Evolutionary conservation across 2,888 invertebrate species (phyloP), one percentile per base, ranked within the genome.

Genomic region (Blastobasis adustella): DNA sequence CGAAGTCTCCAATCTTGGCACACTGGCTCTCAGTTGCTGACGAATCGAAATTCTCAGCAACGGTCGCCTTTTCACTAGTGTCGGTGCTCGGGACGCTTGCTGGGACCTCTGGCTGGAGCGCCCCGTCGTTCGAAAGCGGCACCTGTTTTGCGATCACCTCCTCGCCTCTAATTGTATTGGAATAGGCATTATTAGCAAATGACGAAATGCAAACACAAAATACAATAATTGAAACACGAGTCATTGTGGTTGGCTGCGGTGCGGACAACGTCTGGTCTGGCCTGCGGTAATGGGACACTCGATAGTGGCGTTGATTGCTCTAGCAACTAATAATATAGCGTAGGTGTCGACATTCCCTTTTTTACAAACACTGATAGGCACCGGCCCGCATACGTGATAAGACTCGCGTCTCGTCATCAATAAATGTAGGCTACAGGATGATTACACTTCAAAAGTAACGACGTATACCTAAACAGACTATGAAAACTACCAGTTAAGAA

Each of bases 1-100:
- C 84, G 58, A 73, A 81, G 56, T 77, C 62, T 52, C 85, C 84
- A 50, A 83, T 66, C 54, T 68, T 62, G 9, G 63, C 74, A 55
- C 85, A 85, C 46, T 65, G 58, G 46, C 49, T 56, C 10, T 59
- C 52, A 23, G 47, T 45, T 1, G 44, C 46, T 2, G 23, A 23
- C 23, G 23, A 23, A 23, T 23, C 23, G 23, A 3, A 23, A 3
- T 23, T 23, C 23, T 23, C 23, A 23, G 23, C 23, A 23, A 23
- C 3, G 23, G 23, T 23, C 23, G 23, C 23, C 3, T 23, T 23
- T 23, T 23, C 23, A 23, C 23, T 23, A 3, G 23, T 23, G 23
- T 23, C 23, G 23, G 23, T 23, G 9, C 38, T 9, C 37, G 48
- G 51, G n/a, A 49, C 50, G 38, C 60, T 60, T 37, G 46, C 41